phyloP scores from a whole-genome alignment of 2,797 vertebrate species.

The Pachyuromys duprasi region DNA sequence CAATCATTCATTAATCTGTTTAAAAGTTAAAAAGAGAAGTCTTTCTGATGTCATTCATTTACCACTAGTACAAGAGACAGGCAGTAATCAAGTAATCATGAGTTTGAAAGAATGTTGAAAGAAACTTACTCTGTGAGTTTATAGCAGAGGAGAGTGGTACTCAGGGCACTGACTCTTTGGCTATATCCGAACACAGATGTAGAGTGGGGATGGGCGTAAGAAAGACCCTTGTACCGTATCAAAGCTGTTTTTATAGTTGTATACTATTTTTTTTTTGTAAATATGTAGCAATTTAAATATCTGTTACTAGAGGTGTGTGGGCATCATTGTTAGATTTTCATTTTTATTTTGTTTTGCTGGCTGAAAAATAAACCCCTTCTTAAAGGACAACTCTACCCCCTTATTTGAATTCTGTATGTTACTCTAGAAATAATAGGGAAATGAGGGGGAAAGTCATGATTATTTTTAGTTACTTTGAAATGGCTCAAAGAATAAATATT shows the following conservation, averaged over 20 bases:
- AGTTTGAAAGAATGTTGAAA: neutral
- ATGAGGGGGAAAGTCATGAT: neutral
- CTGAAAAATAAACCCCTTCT: neutral
- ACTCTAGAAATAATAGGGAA: neutral
- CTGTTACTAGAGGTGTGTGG: neutral
- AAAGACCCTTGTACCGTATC: neutral
- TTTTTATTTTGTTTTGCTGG: neutral
- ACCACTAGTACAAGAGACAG: neutral
- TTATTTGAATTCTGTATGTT: neutral
- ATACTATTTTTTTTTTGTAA: neutral
- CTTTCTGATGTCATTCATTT: neutral
- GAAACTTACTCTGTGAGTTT: neutral
- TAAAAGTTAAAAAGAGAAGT: neutral
- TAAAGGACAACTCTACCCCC: neutral
- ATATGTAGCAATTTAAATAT: neutral
- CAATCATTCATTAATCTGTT: neutral
- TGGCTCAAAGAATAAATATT: neutral
- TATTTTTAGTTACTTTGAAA: slow-evolving; percentile 21
- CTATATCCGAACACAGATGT: neutral
- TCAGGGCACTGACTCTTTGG: neutral
- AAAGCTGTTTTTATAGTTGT: neutral
- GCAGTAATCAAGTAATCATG: neutral
- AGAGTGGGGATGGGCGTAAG: neutral
- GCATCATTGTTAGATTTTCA: neutral
- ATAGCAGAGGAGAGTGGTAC: neutral